These are phyloP conservation scores for Scomberomorus guttatus DNA, from an alignment of 2,797 vertebrate genomes.

Conservation along the genomic window DNA sequence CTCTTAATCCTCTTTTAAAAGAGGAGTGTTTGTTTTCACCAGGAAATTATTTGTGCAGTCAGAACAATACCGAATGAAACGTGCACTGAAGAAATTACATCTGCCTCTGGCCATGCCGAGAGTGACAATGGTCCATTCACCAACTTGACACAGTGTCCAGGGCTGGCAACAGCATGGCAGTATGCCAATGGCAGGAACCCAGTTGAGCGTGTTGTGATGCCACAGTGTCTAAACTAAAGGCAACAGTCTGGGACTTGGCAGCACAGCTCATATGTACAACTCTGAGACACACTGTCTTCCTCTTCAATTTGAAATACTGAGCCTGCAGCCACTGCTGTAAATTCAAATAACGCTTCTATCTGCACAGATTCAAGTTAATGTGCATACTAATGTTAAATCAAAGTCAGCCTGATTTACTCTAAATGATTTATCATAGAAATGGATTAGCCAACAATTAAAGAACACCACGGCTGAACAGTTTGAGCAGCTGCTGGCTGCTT, in stretches of 20 bases:
- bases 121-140: conserved; percentile 80
- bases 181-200: conserved; percentile 45
- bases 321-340: conserved; percentile 37
- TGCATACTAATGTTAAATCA: conserved; percentile 61
- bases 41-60: conserved; percentile 49
- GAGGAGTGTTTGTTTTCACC: conserved; percentile 19
- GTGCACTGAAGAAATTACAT: conserved; percentile 64
- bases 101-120: conserved; percentile 66
- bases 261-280: conserved; percentile 39
- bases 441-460: conserved; percentile 70
- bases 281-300: conserved; percentile 27
- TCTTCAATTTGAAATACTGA: conserved; percentile 34
- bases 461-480: conserved; percentile 43
- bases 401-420: conserved; percentile 55
- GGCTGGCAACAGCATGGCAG: conserved; percentile 51
- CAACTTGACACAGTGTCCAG: conserved; percentile 61
- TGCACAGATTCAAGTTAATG: conserved; percentile 51
- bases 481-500: conserved; percentile 64
- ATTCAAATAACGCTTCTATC: conserved; percentile 44
- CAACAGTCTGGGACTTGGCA: conserved; percentile 52
- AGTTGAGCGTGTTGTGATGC: conserved; percentile 61
- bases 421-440: conserved; percentile 60
- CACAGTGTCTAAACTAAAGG: conserved; percentile 60
- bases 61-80: conserved; percentile 56
- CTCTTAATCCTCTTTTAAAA: conserved; percentile 15